Evolutionary conservation across 2,113 vertebrate species (phyloP).

Genomic region (Monopterus albus): DNA sequence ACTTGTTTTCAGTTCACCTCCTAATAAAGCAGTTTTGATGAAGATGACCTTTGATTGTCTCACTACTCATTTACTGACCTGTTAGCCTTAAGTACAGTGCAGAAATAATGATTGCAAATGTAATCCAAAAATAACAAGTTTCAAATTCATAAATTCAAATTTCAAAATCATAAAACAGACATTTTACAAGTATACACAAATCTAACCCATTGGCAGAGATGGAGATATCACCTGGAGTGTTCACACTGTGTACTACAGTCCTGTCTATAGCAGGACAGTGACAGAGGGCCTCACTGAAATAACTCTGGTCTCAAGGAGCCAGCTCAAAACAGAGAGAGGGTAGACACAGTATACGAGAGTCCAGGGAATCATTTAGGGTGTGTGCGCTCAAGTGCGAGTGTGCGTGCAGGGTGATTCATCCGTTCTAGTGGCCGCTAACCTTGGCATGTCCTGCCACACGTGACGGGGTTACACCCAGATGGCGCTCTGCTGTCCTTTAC

Average conservation of each 20-base stretch:
- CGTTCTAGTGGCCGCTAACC: slow-evolving; percentile 74
- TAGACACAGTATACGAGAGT: slow-evolving; percentile 72
- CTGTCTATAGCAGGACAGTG: slow-evolving; percentile 70
- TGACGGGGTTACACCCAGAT: slow-evolving; percentile 72
- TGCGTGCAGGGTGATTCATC: slow-evolving; percentile 59
- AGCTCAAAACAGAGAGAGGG: slow-evolving; percentile 75
- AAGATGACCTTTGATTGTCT: neutral
- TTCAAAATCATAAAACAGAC: too few species aligned
- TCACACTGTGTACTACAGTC: slow-evolving; percentile 41
- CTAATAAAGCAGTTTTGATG: neutral
- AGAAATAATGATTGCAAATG: too few species aligned
- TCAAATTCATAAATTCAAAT: too few species aligned
- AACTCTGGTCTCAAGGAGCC: slow-evolving; percentile 68
- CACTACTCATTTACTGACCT: neutral
- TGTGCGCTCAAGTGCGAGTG: slow-evolving; percentile 30
- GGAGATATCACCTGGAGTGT: slow-evolving; percentile 10
- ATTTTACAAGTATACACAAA: neutral
- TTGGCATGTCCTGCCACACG: slow-evolving; percentile 76
- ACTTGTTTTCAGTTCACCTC: neutral
- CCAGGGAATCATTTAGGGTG: slow-evolving; percentile 76
- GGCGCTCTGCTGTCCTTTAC: slow-evolving; percentile 53
- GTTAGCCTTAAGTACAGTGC: too few species aligned
- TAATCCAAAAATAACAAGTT: too few species aligned
- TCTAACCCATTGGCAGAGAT: neutral
- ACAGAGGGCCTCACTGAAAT: slow-evolving; percentile 79